Base-by-base conservation (phyloP, 64 coral and sea anemone genomes). In the Cladopsammia gracilis region DNA sequence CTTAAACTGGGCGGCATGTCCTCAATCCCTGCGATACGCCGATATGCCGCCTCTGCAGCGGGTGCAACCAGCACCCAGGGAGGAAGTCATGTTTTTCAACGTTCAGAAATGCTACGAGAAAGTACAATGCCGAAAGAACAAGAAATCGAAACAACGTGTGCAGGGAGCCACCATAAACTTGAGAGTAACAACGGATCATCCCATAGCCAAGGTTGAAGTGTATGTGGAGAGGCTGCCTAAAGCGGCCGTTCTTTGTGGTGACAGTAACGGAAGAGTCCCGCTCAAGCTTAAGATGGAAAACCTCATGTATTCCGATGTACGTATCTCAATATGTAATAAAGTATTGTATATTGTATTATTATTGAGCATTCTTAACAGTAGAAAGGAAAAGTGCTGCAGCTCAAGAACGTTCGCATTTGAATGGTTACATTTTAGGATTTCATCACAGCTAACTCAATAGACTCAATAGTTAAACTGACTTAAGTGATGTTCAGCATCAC, bases 111-210 rank as follows among this genome's bases (percentile, higher is more conserved):
- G 80, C 69, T 94, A 94, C 59, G 92, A 94, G 68, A 94, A 95
- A 73, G 93, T 98, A 0, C 96, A 98, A 34, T 98, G 96, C 77
- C 92, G 96, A 51, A 98, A 98, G 48, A 98, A 98, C 76, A 98
- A 98, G 56, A 93, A 98, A 70, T 98, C 96, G 22, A 98, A 98
- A 62, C 96, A 98, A 61, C 73, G 96, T 44, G 83, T 98, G 0
- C 89, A 85, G 19, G 92, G 92, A 12, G 96, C 92, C 4, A 93
- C 90, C 8, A 90, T 98, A 1, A 92, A 98, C n/a, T 91, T 98
- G 88, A 78, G 93, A 57, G 96, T 93, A 2, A 94, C 93, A 2
- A 93, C 89, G 48, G 88, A 92, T 25, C 81, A 92, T 1, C 96
- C 93, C 13, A 94, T 98, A 25, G 82, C 90, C 13, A 93, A 91